These are phyloP conservation scores for Zaprionus davidi DNA, from an alignment of 1,140 invertebrate genomes.

Conservation along the genomic window DNA sequence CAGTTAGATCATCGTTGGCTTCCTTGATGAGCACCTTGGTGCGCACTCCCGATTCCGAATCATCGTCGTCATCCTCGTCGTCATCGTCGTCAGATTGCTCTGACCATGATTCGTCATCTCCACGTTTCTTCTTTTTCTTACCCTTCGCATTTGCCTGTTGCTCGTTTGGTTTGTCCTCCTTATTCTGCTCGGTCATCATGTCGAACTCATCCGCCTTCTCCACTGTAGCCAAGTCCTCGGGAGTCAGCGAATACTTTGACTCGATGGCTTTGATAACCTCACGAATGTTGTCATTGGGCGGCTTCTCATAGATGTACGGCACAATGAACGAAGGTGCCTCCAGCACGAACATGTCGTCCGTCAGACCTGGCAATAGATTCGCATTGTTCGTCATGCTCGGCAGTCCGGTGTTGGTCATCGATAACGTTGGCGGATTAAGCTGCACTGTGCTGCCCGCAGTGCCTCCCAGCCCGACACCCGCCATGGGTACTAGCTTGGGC, in stretches of 20 bases:
- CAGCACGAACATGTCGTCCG: conserved; percentile 95
- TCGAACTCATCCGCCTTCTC: conserved; percentile 83
- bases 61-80: conserved; percentile 86
- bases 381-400: conserved; percentile 83
- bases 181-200: conserved; percentile 82
- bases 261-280: conserved; percentile 89
- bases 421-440: conserved; percentile 75
- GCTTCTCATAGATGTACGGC: conserved; percentile 96
- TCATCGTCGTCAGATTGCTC: conserved; percentile 84
- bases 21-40: conserved; percentile 86
- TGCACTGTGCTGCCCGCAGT: conserved; percentile 50
- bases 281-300: conserved; percentile 90
- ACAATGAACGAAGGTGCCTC: conserved; percentile 96
- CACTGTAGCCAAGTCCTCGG: conserved; percentile 84
- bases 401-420: conserved; percentile 54
- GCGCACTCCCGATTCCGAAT: conserved; percentile 85
- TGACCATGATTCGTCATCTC: conserved; percentile 83
- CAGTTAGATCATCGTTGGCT: conserved; percentile 85
- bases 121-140: conserved; percentile 83
- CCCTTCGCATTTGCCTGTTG: conserved; percentile 51
- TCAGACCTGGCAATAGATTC: conserved; percentile 90
- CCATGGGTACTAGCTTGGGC: conserved; percentile 77
- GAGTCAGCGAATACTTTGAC: conserved; percentile 87
- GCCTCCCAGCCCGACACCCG: conserved; percentile 33
- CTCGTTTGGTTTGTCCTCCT: conserved; percentile 67